A percentile compares a stretch with the other conserved stretches of the same genome.
These are phyloP conservation scores for Cryptoblepharus egeriae DNA, from an alignment of 2,797 vertebrate species.

Conservation along the genomic window DNA sequence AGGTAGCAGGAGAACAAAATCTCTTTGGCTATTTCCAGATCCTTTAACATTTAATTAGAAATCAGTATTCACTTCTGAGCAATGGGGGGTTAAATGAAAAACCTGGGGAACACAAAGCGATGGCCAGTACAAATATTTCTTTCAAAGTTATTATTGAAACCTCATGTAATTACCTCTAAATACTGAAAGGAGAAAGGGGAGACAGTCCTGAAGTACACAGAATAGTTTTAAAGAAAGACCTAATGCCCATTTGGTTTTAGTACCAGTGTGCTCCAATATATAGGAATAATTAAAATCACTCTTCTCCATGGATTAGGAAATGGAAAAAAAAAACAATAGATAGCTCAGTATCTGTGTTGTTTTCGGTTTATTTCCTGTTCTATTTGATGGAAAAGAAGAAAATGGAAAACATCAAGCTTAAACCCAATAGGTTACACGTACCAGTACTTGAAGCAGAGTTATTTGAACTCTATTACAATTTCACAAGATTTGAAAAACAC, in stretches of 20 bases:
- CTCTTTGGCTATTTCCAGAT: background rate
- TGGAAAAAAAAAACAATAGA: slow-evolving; percentile 20
- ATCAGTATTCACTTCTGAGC: slow-evolving; percentile 19
- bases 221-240: background rate
- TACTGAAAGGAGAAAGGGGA: slow-evolving; percentile 28
- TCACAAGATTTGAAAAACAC: slow-evolving; percentile 38
- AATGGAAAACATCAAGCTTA: slow-evolving; percentile 26
- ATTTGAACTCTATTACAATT: slow-evolving; percentile 34
- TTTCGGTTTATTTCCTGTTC: slow-evolving; percentile 16
- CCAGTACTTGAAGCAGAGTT: slow-evolving; percentile 1
- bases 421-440: slow-evolving; percentile 13
- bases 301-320: background rate
- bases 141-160: slow-evolving; percentile 27
- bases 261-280: background rate
- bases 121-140: slow-evolving; percentile 7
- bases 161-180: slow-evolving; percentile 23
- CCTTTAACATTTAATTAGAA: slow-evolving; percentile 32
- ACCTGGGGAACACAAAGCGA: background rate
- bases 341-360: background rate
- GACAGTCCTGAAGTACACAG: background rate
- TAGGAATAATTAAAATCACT: slow-evolving; percentile 3
- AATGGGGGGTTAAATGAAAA: slow-evolving; percentile 20
- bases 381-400: slow-evolving; percentile 20
- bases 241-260: background rate
- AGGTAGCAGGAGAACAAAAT: slow-evolving; percentile 2